Conservation (phyloP, 2,888 invertebrate species). For the Acanthacorydalis orientalis region DNA sequence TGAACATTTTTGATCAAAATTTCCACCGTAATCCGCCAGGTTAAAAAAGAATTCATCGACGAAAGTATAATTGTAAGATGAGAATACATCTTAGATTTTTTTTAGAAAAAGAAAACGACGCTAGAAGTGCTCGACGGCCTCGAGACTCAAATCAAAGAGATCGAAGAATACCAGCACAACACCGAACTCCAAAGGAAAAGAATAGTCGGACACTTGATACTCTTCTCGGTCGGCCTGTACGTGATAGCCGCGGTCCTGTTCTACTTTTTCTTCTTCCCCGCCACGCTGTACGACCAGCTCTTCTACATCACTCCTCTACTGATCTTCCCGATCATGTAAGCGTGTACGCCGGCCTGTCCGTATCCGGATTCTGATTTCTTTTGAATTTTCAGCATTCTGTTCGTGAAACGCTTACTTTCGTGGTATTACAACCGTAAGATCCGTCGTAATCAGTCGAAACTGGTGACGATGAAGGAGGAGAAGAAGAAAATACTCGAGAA, state of each 20-base stretch:
- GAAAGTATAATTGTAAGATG: slow-evolving; percentile 2
- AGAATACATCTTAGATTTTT: slow-evolving; percentile 9
- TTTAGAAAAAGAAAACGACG: slow-evolving; percentile 38
- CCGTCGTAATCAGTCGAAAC: slow-evolving; percentile 55
- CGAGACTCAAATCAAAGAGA: slow-evolving; percentile 61
- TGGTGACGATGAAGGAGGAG: slow-evolving; percentile 54
- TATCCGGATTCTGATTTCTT: background rate
- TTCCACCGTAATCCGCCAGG: no score
- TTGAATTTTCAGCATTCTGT: slow-evolving; percentile 46
- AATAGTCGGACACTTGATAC: slow-evolving; percentile 60
- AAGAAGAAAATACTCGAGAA: slow-evolving; percentile 82
- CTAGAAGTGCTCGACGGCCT: slow-evolving; percentile 46
- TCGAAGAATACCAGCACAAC: slow-evolving; percentile 62
- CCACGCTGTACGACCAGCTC: slow-evolving; percentile 53
- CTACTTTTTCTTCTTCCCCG: slow-evolving; percentile 67
- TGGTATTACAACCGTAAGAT: slow-evolving; percentile 81
- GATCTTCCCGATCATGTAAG: slow-evolving; percentile 73
- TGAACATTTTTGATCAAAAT: no score
- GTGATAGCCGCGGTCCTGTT: slow-evolving; percentile 54
- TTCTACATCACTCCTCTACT: slow-evolving; percentile 64
- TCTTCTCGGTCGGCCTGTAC: slow-evolving; percentile 52
- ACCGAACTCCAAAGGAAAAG: slow-evolving; percentile 70
- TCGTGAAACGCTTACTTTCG: slow-evolving; percentile 60
- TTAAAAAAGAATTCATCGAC: no score
- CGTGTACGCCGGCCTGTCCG: slow-evolving; percentile 14